These are phyloP conservation scores for Lamellibrachia luymesi DNA, from an alignment of 1,140 invertebrate species.

Conservation along the genomic window DNA sequence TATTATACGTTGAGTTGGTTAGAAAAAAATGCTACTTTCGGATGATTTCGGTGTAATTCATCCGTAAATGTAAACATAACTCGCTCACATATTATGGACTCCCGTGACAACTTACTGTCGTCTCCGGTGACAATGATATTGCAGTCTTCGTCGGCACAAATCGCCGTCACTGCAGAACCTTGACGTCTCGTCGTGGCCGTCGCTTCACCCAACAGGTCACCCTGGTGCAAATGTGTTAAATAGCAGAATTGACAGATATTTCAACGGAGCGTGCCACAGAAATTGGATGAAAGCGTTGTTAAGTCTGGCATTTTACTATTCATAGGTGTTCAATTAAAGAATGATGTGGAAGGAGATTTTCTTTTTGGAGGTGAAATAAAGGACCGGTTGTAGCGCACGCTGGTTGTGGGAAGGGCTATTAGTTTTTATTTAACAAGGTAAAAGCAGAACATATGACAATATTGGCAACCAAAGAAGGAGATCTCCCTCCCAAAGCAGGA, in stretches of 20 bases:
- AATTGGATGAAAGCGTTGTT: neutral
- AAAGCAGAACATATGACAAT: too few relatives aligned
- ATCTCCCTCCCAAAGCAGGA: too few relatives aligned
- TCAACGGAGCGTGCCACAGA: neutral
- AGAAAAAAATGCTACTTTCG: neutral
- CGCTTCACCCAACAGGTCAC: conserved; percentile 44
- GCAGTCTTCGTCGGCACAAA: conserved; percentile 47
- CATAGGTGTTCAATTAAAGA: too few relatives aligned
- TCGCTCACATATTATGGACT: neutral
- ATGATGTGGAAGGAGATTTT: too few relatives aligned
- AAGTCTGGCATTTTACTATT: neutral
- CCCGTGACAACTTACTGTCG: conserved; percentile 40
- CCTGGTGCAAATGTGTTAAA: conserved; percentile 25
- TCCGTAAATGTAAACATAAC: neutral
- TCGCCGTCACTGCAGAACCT: conserved; percentile 43
- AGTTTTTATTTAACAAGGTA: too few relatives aligned
- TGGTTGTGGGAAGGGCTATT: too few relatives aligned
- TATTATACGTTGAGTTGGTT: neutral
- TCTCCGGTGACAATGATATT: conserved; percentile 49
- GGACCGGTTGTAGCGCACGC: too few relatives aligned
- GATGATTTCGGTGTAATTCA: neutral
- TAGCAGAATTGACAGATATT: neutral
- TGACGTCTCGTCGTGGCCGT: conserved; percentile 42
- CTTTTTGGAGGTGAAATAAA: too few relatives aligned
- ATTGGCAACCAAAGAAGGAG: too few relatives aligned